A percentile compares a stretch with the other conserved stretches of the same genome.
Conservation (phyloP, 2,113 vertebrate species). For the Ameiurus melas region DNA sequence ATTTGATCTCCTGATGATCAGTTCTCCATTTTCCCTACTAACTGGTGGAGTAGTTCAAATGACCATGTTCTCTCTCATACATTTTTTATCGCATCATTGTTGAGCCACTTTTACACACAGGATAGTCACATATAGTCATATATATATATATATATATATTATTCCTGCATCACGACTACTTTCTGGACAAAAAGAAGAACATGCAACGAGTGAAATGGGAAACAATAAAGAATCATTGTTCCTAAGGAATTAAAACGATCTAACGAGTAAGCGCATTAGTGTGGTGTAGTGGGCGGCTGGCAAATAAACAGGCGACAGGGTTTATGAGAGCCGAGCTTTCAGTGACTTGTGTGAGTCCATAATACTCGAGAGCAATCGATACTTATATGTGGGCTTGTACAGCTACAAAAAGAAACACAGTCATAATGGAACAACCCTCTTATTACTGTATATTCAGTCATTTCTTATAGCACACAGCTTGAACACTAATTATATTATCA, state of each 20-base stretch:
- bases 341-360: not conserved
- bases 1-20: not conserved
- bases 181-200: too few species aligned
- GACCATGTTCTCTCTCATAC: not conserved
- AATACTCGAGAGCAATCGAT: constrained; percentile 1
- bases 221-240: not conserved
- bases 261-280: not conserved
- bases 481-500: not conserved
- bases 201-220: not conserved
- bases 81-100: too few species aligned
- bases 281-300: not conserved
- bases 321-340: not conserved
- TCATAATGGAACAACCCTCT: not conserved
- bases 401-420: not conserved
- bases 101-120: too few species aligned
- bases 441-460: not conserved
- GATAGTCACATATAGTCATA: too few species aligned
- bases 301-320: not conserved
- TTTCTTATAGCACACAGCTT: not conserved
- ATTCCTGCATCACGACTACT: too few species aligned
- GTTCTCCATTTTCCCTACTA: not conserved
- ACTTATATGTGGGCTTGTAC: not conserved
- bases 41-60: not conserved
- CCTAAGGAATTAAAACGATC: not conserved
- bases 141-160: too few species aligned